phyloP scores from a whole-genome alignment of 2,888 invertebrate genomes.

The Colletes collaris region DNA sequence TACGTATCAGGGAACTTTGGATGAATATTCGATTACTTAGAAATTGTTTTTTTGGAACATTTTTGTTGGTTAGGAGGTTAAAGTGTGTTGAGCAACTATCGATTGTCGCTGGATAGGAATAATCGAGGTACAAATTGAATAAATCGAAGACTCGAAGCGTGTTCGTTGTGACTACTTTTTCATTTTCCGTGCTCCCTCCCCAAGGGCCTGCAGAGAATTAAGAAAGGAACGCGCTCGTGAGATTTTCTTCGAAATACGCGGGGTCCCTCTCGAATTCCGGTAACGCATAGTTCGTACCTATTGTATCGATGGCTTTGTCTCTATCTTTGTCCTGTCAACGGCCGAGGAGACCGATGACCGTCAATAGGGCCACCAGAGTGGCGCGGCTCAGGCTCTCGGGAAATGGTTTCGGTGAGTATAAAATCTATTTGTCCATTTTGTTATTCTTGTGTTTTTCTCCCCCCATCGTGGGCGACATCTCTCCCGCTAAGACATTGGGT shows the following conservation, averaged over 20 bases:
- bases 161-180: neutral
- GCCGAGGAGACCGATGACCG: slow-evolving; percentile 78
- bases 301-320: slow-evolving; percentile 67
- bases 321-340: slow-evolving; percentile 75
- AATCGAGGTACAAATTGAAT: neutral
- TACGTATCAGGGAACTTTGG: no score
- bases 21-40: neutral
- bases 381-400: slow-evolving; percentile 77
- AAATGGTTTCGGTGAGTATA: slow-evolving; percentile 78
- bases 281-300: slow-evolving; percentile 23
- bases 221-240: slow-evolving; percentile 16
- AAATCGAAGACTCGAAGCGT: no score
- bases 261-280: slow-evolving; percentile 20
- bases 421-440: slow-evolving; percentile 18
- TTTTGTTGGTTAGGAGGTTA: slow-evolving; percentile 10
- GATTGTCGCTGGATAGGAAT: neutral
- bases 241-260: slow-evolving; percentile 14
- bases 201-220: neutral
- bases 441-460: slow-evolving; percentile 1
- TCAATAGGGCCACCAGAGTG: slow-evolving; percentile 79
- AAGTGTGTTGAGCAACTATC: no score
- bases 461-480: slow-evolving; percentile 10
- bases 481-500: slow-evolving; percentile 52
- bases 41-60: neutral
- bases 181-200: neutral